These are phyloP conservation scores for Eurytoma adleriae DNA, from an alignment of 2,888 invertebrate species.

Conservation along the genomic window DNA sequence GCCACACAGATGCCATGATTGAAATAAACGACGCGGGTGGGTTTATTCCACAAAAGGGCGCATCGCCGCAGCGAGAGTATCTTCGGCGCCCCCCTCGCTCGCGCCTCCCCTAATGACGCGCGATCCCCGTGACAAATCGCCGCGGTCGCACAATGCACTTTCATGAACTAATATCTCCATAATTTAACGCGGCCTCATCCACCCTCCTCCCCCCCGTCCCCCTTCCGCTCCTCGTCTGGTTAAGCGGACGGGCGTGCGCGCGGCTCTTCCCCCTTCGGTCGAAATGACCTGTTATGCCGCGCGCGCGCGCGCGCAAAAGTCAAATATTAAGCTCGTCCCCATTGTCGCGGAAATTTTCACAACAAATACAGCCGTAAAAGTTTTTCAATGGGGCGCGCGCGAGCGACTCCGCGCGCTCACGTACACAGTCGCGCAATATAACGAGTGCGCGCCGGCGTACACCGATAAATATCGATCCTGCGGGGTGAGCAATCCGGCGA, in stretches of 20 bases:
- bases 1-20: constrained; percentile 41
- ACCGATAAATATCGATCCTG: constrained; percentile 55
- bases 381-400: constrained; percentile 48
- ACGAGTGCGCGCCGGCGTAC: constrained; percentile 10
- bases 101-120: constrained; percentile 47
- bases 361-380: constrained; percentile 48
- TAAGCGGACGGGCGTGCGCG: constrained; percentile 52
- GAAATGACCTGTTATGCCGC: constrained; percentile 54
- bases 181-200: constrained; percentile 65
- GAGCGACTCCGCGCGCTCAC: constrained; percentile 1
- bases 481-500: constrained; percentile 13
- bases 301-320: no score
- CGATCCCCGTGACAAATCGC: constrained; percentile 68
- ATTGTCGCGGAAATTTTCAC: constrained; percentile 54
- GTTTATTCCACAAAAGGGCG: constrained; percentile 44
- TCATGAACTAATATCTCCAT: constrained; percentile 67
- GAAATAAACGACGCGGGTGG: constrained; percentile 40
- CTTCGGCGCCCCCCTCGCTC: neutral
- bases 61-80: neutral
- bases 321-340: constrained; percentile 59
- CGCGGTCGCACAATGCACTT: constrained; percentile 64
- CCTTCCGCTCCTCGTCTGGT: constrained; percentile 50
- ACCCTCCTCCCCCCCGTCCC: constrained; percentile 47
- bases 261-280: constrained; percentile 26
- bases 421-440: constrained; percentile 39